Percentiles rank a stretch among this genome's conserved stretches.
phyloP scores from a whole-genome alignment of 2,113 vertebrate species.

The Dasyprocta punctata region DNA sequence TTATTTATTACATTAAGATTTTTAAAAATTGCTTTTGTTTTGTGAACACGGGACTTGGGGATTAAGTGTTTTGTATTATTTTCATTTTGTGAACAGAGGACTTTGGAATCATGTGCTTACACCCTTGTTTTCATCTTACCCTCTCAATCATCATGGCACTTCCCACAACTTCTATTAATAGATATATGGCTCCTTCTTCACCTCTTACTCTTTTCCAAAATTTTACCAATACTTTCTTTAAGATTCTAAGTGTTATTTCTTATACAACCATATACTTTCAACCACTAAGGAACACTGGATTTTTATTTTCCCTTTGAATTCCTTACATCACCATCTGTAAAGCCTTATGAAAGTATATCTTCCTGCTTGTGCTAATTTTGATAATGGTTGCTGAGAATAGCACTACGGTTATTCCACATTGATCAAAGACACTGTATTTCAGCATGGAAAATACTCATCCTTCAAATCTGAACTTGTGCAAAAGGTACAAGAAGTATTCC shows the following conservation, averaged over 20 bases:
- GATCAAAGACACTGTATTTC: background rate
- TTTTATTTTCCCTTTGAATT: background rate
- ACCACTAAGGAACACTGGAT: accelerated
- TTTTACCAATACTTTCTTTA: background rate
- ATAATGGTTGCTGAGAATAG: background rate
- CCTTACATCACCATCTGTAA: background rate
- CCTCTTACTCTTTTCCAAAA: background rate
- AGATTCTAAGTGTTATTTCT: background rate
- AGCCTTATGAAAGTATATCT: background rate
- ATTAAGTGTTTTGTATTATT: background rate
- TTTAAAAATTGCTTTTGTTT: background rate
- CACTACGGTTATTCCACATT: background rate
- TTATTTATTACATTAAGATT: background rate
- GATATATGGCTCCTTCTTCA: background rate
- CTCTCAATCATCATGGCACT: background rate
- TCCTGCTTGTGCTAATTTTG: background rate
- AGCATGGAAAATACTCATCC: background rate
- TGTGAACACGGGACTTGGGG: too few relatives aligned
- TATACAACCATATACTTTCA: background rate
- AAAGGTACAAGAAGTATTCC: background rate
- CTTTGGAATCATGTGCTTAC: background rate
- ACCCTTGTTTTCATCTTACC: background rate
- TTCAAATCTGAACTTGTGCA: background rate
- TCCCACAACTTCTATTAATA: background rate
- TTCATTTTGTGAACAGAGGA: background rate